These are phyloP conservation scores for Apamea sordens DNA, from an alignment of 2,888 invertebrate species.

Conservation along the genomic window DNA sequence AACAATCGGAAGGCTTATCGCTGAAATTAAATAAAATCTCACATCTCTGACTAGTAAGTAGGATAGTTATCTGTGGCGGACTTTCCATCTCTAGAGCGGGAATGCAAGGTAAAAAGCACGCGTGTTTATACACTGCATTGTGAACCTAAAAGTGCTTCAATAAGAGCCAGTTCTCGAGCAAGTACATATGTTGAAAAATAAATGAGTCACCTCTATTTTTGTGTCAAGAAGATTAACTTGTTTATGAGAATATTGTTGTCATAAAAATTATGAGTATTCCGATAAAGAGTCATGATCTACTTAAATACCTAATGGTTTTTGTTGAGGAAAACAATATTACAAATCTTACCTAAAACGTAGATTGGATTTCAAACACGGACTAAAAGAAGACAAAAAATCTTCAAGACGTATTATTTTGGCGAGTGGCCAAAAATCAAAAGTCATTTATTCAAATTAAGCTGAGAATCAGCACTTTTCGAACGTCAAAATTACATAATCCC, in stretches of 20 bases:
- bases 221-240: slow-evolving; percentile 14
- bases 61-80: not conserved
- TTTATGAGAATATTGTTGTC: slow-evolving; percentile 15
- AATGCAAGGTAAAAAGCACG: not conserved
- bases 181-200: slow-evolving; percentile 3
- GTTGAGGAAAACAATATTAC: slow-evolving; percentile 4
- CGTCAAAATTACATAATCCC: not conserved
- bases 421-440: not conserved
- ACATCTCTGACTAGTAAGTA: not conserved
- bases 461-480: not conserved
- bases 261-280: not conserved
- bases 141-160: not conserved
- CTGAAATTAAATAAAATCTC: not conserved
- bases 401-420: not conserved
- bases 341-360: slow-evolving; percentile 5
- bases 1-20: not conserved
- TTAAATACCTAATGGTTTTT: not conserved
- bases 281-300: slow-evolving; percentile 3
- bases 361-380: not conserved
- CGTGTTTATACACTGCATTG: not conserved
- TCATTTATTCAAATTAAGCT: not conserved
- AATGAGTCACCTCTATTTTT: slow-evolving; percentile 21
- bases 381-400: not conserved
- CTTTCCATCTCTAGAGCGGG: not conserved
- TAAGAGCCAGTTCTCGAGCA: not conserved